Conservation (phyloP, 2,888 invertebrate genomes). For the Epirrhoe tristata region DNA sequence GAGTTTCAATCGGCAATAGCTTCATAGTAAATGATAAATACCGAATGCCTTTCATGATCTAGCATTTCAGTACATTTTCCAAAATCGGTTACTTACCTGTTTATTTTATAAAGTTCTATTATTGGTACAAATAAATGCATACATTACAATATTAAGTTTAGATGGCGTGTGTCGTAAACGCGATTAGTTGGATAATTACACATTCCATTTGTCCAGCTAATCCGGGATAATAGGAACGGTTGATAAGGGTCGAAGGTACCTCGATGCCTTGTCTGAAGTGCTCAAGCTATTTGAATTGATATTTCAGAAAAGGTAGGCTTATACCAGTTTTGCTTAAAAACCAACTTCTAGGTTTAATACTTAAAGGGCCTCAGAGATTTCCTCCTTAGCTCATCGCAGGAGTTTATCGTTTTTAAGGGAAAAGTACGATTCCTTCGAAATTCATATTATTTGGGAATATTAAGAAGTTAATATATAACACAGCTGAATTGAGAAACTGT, state of each 20-base stretch:
- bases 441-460: too few relatives aligned
- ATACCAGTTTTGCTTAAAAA: not conserved
- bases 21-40: constrained; percentile 9
- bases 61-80: too few relatives aligned
- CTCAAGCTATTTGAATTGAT: constrained; percentile 26
- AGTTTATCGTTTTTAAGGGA: too few relatives aligned
- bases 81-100: too few relatives aligned
- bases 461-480: too few relatives aligned
- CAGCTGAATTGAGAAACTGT: too few relatives aligned
- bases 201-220: constrained; percentile 82
- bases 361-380: too few relatives aligned
- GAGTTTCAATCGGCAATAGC: constrained; percentile 4
- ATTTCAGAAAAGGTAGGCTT: constrained; percentile 23
- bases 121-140: constrained; percentile 13
- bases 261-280: constrained; percentile 26
- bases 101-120: not conserved
- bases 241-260: constrained; percentile 75
- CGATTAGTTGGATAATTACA: constrained; percentile 80
- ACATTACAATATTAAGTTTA: constrained; percentile 41
- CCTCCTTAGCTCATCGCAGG: too few relatives aligned
- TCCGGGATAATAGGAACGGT: constrained; percentile 73
- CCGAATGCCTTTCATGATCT: too few relatives aligned
- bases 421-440: too few relatives aligned
- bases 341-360: too few relatives aligned
- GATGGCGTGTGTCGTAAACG: constrained; percentile 52